Evolutionary conservation across 2,113 vertebrate species (phyloP), one percentile per base, ranked within the genome.

Genomic region (Speoplatyrhinus poulsoni): DNA sequence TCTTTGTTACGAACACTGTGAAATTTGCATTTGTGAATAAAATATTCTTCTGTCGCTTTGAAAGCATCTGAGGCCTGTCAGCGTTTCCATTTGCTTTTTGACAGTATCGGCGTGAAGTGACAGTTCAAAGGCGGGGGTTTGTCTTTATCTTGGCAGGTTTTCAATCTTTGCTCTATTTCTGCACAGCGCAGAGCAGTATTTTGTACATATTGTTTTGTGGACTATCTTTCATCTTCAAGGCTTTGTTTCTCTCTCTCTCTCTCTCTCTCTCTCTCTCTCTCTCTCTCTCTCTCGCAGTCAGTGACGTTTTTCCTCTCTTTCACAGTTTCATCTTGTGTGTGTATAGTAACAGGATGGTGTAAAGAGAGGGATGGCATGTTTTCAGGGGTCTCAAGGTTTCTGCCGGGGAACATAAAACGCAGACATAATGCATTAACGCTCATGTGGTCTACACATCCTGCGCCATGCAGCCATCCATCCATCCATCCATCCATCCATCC

Each of bases 111-210:
- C 13, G 80, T 41, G 80, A 88, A 83, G 81, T 89, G 87, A 87
- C 87, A 88, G 87, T 91, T 88, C 82, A 89, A 88, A 91, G 73
- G 81, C 80, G 70, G 83, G 82, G 82, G 77, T 82, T 89, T 84
- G 87, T 89, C 87, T 89, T 88, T 85, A 87, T 89, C 89, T 89
- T 90, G 89, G 88, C 89, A 90, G 89, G 86, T 89, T 89, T 89
- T 90, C 89, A 90, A 86, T 90, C 87, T 89, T 86, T 88, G 86
- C 89, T 89, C 87, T 89, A 90, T 88, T 89, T 89, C 86, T 87
- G 89, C 86, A 83, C 81, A 83, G 80, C 36, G 77, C 78, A 2
- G 67, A 82, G 82, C 83, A 82, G 86, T 87, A 86, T 88, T 87
- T 83, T 77, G 72, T 78, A 83, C 77, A 85, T 75, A 82, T 87